Conservation (phyloP, 1,140 invertebrate genomes). For the Saccostrea echinata region DNA sequence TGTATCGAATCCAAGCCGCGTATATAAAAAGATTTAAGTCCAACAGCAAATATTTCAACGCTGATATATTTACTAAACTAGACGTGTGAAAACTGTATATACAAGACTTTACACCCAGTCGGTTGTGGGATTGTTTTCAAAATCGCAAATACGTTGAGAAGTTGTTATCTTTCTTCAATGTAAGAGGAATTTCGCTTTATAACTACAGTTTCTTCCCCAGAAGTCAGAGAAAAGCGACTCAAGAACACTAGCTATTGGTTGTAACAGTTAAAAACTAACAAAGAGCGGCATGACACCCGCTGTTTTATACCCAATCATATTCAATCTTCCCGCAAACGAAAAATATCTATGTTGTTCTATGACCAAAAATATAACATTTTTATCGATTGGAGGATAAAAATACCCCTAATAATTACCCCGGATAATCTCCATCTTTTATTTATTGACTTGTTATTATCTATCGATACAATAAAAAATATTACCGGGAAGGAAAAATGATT, state of each 20-base stretch:
- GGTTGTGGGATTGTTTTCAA: slow-evolving; percentile 18
- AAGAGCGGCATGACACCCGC: slow-evolving; percentile 19
- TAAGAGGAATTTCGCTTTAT: slow-evolving; percentile 36
- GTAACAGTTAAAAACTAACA: slow-evolving; percentile 7
- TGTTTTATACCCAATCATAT: slow-evolving; percentile 39
- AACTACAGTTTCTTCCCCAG: not conserved
- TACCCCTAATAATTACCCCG: not conserved
- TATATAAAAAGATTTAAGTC: slow-evolving; percentile 34
- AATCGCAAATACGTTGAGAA: slow-evolving; percentile 32
- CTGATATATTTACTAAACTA: slow-evolving; percentile 35
- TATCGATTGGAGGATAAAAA: slow-evolving; percentile 26
- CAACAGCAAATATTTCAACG: slow-evolving; percentile 36
- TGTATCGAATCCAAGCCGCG: slow-evolving; percentile 35
- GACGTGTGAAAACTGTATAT: slow-evolving; percentile 32
- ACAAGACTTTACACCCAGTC: slow-evolving; percentile 33
- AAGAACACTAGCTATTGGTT: slow-evolving; percentile 14
- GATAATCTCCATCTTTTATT: slow-evolving; percentile 30
- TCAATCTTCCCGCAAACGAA: slow-evolving; percentile 33
- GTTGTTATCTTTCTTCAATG: slow-evolving; percentile 26
- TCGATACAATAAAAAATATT: not conserved
- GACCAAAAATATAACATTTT: slow-evolving; percentile 36
- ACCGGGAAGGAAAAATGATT: not conserved
- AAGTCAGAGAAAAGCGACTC: not conserved
- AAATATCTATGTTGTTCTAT: slow-evolving; percentile 16
- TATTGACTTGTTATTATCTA: slow-evolving; percentile 2